Evolutionary conservation across 2,113 vertebrate genomes (phyloP).

Genomic region (Notarius lentiginosus): DNA sequence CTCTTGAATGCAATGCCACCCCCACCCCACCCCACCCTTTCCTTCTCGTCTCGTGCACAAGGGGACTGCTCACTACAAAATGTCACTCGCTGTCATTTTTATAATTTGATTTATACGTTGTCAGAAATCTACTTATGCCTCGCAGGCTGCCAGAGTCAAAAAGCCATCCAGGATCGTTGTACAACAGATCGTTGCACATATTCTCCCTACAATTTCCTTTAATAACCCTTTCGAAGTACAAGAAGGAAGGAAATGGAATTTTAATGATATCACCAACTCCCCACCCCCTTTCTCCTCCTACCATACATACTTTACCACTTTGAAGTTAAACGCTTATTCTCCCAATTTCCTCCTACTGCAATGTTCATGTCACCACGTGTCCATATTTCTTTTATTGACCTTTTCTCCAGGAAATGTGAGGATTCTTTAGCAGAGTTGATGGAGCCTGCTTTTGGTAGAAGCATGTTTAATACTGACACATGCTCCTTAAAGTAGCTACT

Average conservation of each 20-base stretch:
- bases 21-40: neutral
- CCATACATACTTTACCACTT: constrained; percentile 34
- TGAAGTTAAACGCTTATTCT: constrained; percentile 30
- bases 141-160: constrained; percentile 56
- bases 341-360: constrained; percentile 35
- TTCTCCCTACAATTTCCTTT: constrained; percentile 62
- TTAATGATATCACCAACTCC: constrained; percentile 52
- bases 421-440: constrained; percentile 1
- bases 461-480: constrained; percentile 21
- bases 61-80: constrained; percentile 55
- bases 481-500: neutral
- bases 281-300: constrained; percentile 24
- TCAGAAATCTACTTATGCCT: constrained; percentile 63
- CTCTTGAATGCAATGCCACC: constrained; percentile 28
- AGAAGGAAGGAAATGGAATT: constrained; percentile 57
- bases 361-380: constrained; percentile 31
- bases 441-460: constrained; percentile 8
- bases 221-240: constrained; percentile 59
- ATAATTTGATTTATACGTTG: constrained; percentile 66
- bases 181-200: constrained; percentile 64
- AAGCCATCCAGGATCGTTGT: constrained; percentile 59
- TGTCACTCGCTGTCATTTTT: constrained; percentile 65
- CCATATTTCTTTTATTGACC: constrained; percentile 46
- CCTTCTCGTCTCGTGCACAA: constrained; percentile 32
- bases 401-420: constrained; percentile 32